These are phyloP conservation scores for Menidia beryllina DNA, from an alignment of 2,113 vertebrate species.

Conservation along the genomic window DNA sequence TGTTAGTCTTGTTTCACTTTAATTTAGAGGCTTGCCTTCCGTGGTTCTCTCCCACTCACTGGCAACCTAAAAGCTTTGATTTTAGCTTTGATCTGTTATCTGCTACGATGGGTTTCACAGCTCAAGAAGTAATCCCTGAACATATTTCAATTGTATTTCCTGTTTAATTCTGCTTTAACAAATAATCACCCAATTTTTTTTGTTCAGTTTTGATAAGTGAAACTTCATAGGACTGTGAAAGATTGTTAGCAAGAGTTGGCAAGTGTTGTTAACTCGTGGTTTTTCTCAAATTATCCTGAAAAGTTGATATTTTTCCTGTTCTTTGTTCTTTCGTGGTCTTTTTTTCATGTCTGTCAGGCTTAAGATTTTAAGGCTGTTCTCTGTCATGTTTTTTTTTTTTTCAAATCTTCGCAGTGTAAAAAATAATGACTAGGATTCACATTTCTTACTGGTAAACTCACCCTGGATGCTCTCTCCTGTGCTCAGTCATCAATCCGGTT, in stretches of 20 bases:
- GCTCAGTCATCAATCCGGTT: neutral
- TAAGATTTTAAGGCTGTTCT: neutral
- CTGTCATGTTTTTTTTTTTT: neutral
- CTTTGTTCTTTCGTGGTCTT: neutral
- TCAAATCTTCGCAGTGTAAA: neutral
- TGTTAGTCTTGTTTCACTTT: too few species aligned
- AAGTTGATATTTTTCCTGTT: neutral
- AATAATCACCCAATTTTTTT: too few species aligned
- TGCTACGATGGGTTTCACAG: too few species aligned
- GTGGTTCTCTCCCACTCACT: too few species aligned
- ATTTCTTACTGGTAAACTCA: neutral
- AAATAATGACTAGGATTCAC: neutral
- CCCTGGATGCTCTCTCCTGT: neutral
- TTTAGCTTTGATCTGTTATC: too few species aligned
- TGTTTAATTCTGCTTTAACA: too few species aligned
- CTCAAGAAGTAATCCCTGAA: too few species aligned
- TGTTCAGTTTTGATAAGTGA: neutral
- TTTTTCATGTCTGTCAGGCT: neutral
- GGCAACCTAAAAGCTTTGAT: too few species aligned
- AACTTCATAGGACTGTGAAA: neutral
- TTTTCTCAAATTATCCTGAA: neutral
- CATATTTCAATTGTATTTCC: too few species aligned
- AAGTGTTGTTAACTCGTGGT: neutral
- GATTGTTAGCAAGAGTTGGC: neutral
- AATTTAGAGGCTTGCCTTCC: too few species aligned